Base-by-base conservation (phyloP, 2,888 invertebrate species). In the Theretra japonica region DNA sequence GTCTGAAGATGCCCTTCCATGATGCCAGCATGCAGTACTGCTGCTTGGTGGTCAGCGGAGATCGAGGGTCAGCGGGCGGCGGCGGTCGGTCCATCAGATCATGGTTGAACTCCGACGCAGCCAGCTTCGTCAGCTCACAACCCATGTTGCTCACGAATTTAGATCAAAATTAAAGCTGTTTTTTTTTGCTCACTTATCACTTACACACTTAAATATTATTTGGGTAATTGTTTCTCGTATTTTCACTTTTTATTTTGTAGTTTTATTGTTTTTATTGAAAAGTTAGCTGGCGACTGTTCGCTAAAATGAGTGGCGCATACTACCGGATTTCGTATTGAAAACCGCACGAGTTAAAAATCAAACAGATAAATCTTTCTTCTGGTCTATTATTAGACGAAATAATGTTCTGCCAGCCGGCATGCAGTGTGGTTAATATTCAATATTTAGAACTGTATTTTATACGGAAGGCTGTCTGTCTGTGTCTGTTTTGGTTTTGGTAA, bases 1-100 rank as follows among this genome's bases (percentile, higher is more conserved):
- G 97, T 80, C 98, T 95, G 87, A 96, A 96, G 83, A 98, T 97
- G 25, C 97, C 98, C 84, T 97, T 98, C 98, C 98, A 98, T 0
- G 98, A 98, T 1, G 98, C 98, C 85, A 97, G 95, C 95, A 98
- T 97, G 88, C 96, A 97, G 93, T 97, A 98, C 90, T 97, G 97
- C 91, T 98, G 98, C 82, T 97, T 96, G 5, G 97, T 96, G 0
- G 97, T 97, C 72, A 98, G 94, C 0, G 98, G 98, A 56, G 98
- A 96, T 79, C 97, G 94, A 17, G 97, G 97, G 88, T 98, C 98
- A 0, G 96, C 95, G 19, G 96, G 95, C 3, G 96, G 96, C 0
- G 96, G 96, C 0, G 96, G 96, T 19, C 96, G 95, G 58, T 96
- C 95, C 72, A 96, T 94, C 21, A 86, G 91, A 82, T 89, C 91